Base-by-base conservation (phyloP, 2,888 invertebrate species). In the Drosophila tanythrix region DNA sequence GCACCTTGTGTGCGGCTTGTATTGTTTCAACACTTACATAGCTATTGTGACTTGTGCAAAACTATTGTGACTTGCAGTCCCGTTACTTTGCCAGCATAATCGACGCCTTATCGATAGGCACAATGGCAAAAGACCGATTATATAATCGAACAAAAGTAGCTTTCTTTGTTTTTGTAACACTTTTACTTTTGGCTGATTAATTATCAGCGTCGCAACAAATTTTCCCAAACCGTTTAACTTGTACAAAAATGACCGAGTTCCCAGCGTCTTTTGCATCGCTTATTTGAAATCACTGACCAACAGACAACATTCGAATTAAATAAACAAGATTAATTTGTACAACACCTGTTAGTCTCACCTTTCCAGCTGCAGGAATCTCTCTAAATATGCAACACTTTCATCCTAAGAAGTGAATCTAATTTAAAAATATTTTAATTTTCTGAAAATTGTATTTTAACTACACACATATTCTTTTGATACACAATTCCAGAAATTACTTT, bases 171-270 rank as follows among this genome's bases (percentile, higher is more conserved):
- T 55, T 61, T 57, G 46, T 64, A 25, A 27, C 71, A 82, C 88
- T 84, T 89, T 86, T 83, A 89, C 87, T 87, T 89, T 86, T 86
- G 65, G 81, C 71, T 76, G 68, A 81, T 87, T 81, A 87, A 79
- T 83, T 87, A 84, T 60, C 66, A 66, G 70, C 52, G 64, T 67
- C 60, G 55, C 71, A 75, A 69, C 25, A 27, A 27, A 29, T 56
- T 76, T 77, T 71, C 70, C 74, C 74, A 69, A 82, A 76, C 61
- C 67, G 58, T 71, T 82, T 74, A 59, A 58, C 38, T 53, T 21
- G 18, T 53, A 52, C 50, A 58, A 66, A 66, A 70, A 67, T 53
- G 35, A 36, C 38, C 62, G 21, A 56, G 43, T 38, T 71, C n/a
- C 21, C 57, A 40, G n/a, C 46, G 60, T 60, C 52, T 52, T 48